Evolutionary conservation across 2,797 vertebrate species (phyloP).

Genomic region (Acanthurus lineatus): DNA sequence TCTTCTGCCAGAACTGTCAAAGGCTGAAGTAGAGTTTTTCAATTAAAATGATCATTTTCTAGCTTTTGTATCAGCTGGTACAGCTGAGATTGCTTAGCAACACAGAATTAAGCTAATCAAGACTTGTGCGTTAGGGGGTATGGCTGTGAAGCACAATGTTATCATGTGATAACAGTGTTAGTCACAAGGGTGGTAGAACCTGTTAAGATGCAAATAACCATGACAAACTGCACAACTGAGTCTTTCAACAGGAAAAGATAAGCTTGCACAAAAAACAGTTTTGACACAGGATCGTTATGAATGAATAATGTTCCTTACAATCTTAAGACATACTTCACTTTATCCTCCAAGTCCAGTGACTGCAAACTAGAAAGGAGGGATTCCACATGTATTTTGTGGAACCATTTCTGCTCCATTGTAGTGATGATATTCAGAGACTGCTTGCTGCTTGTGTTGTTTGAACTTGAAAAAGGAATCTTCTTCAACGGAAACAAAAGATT

Average conservation of each 20-base stretch:
- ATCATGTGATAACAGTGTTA: slow-evolving; percentile 58
- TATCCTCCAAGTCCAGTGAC: neutral
- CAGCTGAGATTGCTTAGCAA: slow-evolving; percentile 64
- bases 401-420: neutral
- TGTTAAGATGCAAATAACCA: slow-evolving; percentile 63
- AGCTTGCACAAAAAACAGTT: neutral
- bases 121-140: slow-evolving; percentile 54
- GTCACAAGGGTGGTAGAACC: slow-evolving; percentile 45
- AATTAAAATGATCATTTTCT: slow-evolving; percentile 50
- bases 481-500: slow-evolving; percentile 20
- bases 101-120: slow-evolving; percentile 62
- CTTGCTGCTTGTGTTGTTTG: slow-evolving; percentile 28
- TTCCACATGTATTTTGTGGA: neutral
- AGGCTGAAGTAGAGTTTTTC: slow-evolving; percentile 29
- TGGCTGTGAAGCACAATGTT: slow-evolving; percentile 56
- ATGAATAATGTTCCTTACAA: neutral
- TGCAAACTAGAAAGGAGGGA: neutral
- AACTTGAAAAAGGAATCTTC: slow-evolving; percentile 21
- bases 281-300: slow-evolving; percentile 4
- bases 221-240: slow-evolving; percentile 30
- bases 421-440: slow-evolving; percentile 22
- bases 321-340: slow-evolving; percentile 16
- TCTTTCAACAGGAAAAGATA: slow-evolving; percentile 25
- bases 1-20: neutral
- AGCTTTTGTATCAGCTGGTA: slow-evolving; percentile 31